phyloP scores from a whole-genome alignment of 2,888 invertebrate genomes.

The Corbicula japonica region DNA sequence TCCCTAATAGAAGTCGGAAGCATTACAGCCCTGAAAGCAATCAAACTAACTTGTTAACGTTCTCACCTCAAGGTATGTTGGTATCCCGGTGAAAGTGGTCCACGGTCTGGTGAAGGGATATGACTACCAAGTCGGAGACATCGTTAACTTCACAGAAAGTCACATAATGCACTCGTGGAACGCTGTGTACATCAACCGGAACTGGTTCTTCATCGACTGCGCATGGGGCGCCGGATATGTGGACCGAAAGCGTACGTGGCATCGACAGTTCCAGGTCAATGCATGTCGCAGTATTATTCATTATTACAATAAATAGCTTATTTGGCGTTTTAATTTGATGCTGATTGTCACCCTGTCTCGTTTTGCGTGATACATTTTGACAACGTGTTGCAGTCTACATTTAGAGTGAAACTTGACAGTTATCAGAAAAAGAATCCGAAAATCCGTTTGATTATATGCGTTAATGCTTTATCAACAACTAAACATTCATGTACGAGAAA shows the following conservation, averaged over 20 bases:
- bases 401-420: too few species aligned
- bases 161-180: constrained; percentile 71
- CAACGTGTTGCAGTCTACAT: too few species aligned
- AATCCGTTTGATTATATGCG: too few species aligned
- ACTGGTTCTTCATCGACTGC: constrained; percentile 74
- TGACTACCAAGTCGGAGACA: constrained; percentile 66
- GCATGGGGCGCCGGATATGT: constrained; percentile 71
- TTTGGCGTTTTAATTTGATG: too few species aligned
- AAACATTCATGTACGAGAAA: too few species aligned
- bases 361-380: too few species aligned
- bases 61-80: constrained; percentile 53
- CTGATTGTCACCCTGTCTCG: too few species aligned
- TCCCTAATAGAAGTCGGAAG: not conserved
- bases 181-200: constrained; percentile 65
- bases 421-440: too few species aligned
- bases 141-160: constrained; percentile 61
- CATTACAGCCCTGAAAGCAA: not conserved
- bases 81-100: constrained; percentile 68
- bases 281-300: too few species aligned
- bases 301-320: too few species aligned
- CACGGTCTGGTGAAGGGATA: constrained; percentile 69
- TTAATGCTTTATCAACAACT: too few species aligned
- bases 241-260: constrained; percentile 54
- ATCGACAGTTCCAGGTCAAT: constrained; percentile 65
- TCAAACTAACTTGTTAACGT: not conserved